Base-by-base conservation (phyloP, 2,888 invertebrate genomes). In the Synanthedon vespiformis region DNA sequence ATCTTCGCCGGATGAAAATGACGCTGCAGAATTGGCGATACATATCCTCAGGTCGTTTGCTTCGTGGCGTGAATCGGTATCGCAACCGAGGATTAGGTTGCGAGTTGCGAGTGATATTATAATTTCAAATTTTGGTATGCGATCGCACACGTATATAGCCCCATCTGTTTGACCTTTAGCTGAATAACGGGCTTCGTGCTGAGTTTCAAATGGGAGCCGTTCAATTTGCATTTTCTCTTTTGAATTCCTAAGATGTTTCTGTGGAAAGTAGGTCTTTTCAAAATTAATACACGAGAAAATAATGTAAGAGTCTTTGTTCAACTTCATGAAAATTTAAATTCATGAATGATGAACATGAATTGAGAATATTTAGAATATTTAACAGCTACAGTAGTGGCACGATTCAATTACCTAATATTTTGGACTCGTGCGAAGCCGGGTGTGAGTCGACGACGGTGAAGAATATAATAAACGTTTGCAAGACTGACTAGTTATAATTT, bases 51-150 rank as follows among this genome's bases (percentile, higher is more conserved):
- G 14, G 13, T 44, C 44, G n/a, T 13, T 44, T 12, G 44, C 18
- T 51, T 50, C 51, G 47, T 49, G 51, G 41, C 49, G 52, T 40
- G 52, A 54, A 47, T 54, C 54, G 14, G 56, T 56, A 54, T 52
- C 53, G 51, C 14, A 27, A 40, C 52, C 54, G 53, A 52, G 55
- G 51, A 48, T 56, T 55, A 48, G 51, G 49, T 53, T 44, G 49
- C 10, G 4, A 41, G 49, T 53, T 44, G 49, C 10, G 4, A 41
- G 44, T 44, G n/a, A 44, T 44, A 62, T 64, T 58, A 60, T 56
- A 63, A 64, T 60, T 62, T 60, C 50, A 58, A 62, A 59, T 60
- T 56, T 54, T 11, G 52, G 40, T 55, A 51, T 57, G 56, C 56
- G 53, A 54, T 49, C 18, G 27, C 11, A 51, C 34, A 22, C 16